Base-by-base conservation (phyloP, 2,888 invertebrate species). In the Pseudanteris insignis region DNA sequence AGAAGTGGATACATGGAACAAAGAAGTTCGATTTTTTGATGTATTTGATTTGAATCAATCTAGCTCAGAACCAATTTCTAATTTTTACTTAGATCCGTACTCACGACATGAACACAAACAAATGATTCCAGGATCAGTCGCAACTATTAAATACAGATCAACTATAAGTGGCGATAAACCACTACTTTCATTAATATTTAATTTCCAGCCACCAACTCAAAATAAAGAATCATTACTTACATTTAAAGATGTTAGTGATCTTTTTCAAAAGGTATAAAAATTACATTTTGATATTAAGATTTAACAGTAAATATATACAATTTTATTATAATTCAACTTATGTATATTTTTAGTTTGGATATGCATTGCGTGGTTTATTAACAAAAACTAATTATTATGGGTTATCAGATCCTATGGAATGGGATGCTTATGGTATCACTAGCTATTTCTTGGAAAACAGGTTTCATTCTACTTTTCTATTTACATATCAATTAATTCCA, bases 361-460 rank as follows among this genome's bases (percentile, higher is more conserved):
- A 91, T 66, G 86, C 89, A 0, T 81, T 98, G 32, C 93, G 96
- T 67, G 91, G 94, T 81, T 80, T 96, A 63, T 81, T 97, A 21
- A 92, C 94, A 0, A 88, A 86, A 72, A 88, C 90, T 0, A 88
- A 89, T 9, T 93, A 92, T 78, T 86, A 89, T 0, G 94, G 95
- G 77, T 86, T 94, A 0, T 89, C 89, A 0, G 92, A 92, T 76
- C 86, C 96, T 0, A 9, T 59, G 2, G 97, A 97, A 82, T 95
- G 94, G 94, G 98, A 98, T 80, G 91, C 93, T 0, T 89, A 91
- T 0, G 89, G 91, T 74, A 86, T 94, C 0, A 89, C 90, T 59
- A 89, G 92, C 0, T 85, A 91, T 69, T 91, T 97, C 46, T 86
- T 97, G 86, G 84, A 86, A 0, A 88, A 90, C 74, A 94, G 92